Evolutionary conservation across 2,113 vertebrate species (phyloP).

Genomic region (Rhabdornis inornatus): DNA sequence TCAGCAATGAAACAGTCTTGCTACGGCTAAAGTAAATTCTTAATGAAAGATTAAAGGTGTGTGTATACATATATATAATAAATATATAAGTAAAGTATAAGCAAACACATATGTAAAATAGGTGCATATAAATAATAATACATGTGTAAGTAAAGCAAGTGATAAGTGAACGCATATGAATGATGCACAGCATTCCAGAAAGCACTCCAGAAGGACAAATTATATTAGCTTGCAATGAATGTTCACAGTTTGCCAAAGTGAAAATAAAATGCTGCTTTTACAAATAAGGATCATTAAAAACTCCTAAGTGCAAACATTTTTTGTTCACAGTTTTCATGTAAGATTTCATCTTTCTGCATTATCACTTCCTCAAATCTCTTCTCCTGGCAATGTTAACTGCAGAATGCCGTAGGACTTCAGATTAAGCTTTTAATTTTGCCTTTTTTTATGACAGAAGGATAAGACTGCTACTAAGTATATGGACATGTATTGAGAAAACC

Average conservation of each 20-base stretch:
- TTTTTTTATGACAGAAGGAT: neutral
- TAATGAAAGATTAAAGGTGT: neutral
- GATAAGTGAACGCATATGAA: neutral
- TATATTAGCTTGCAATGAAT: neutral
- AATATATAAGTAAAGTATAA: neutral
- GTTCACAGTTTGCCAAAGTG: neutral
- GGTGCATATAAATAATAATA: neutral
- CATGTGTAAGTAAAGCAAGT: neutral
- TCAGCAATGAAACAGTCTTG: neutral
- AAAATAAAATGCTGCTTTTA: neutral
- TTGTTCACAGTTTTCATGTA: neutral
- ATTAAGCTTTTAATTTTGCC: neutral
- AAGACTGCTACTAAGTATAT: neutral
- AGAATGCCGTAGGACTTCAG: rapidly evolving
- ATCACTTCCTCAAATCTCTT: neutral
- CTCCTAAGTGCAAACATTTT: neutral
- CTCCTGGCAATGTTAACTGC: neutral
- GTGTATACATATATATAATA: neutral
- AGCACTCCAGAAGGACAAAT: neutral
- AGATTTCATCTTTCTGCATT: neutral
- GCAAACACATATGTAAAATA: neutral
- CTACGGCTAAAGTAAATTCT: neutral
- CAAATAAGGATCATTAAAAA: neutral
- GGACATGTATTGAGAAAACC: neutral
- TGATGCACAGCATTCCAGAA: neutral